Evolutionary conservation across 2,888 invertebrate genomes (phyloP).

Genomic region (Axea sp.): DNA sequence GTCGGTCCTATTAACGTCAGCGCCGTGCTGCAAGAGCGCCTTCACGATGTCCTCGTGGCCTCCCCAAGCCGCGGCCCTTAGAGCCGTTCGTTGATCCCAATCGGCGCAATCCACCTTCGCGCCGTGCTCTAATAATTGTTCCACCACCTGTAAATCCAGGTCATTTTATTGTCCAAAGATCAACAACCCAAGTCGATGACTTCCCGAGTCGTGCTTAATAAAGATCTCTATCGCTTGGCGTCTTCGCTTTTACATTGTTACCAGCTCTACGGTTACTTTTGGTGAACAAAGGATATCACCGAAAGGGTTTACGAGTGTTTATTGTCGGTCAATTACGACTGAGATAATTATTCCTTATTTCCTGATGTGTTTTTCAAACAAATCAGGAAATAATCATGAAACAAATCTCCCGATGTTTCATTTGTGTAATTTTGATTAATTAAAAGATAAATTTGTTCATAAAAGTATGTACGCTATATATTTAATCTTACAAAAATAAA

Average conservation of each 20-base stretch:
- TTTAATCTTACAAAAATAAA: no score
- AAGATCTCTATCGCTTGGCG: conserved; percentile 31
- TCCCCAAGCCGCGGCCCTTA: conserved; percentile 97
- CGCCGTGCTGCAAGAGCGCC: conserved; percentile 87
- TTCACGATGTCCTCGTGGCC: conserved; percentile 93
- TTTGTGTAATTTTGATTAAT: no score
- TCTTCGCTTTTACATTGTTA: conserved; percentile 24
- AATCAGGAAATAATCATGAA: no score
- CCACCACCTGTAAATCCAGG: conserved; percentile 83
- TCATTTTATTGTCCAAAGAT: conserved; percentile 45
- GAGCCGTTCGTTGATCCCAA: conserved; percentile 93
- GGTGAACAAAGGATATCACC: conserved; percentile 12
- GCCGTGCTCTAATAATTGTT: conserved; percentile 87
- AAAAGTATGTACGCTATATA: no score
- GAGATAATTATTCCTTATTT: no score
- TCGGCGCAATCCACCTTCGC: conserved; percentile 93
- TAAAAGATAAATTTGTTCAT: no score
- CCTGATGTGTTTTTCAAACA: no score
- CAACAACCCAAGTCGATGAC: conserved; percentile 45
- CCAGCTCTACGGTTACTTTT: conserved; percentile 7
- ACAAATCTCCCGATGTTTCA: no score
- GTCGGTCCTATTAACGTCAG: conserved; percentile 90
- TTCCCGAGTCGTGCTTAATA: conserved; percentile 46
- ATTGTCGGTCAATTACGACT: conserved; percentile 29
- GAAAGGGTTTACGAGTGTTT: conserved; percentile 31